These are phyloP conservation scores for Mormoops blainvillei DNA, from an alignment of 2,113 vertebrate species.

Conservation along the genomic window DNA sequence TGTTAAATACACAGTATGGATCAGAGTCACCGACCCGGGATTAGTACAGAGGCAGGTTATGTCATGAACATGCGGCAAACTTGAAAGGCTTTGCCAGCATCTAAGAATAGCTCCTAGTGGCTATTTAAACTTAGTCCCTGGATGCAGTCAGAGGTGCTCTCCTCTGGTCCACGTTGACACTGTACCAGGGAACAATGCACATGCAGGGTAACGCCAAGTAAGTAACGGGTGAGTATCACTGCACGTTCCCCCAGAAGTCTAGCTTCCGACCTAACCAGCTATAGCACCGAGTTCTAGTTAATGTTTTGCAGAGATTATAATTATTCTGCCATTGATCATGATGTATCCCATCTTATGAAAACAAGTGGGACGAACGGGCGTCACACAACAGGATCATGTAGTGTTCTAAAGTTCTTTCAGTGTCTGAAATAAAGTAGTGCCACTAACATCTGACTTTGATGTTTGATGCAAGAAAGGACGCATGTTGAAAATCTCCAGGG, in stretches of 20 bases:
- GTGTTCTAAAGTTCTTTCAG: background rate
- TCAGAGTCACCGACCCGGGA: background rate
- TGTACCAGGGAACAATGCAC: fast-evolving
- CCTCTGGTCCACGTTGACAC: background rate
- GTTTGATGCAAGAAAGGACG: background rate
- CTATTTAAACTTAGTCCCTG: background rate
- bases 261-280: background rate
- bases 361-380: background rate
- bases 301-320: background rate
- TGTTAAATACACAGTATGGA: background rate
- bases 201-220: background rate
- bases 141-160: background rate
- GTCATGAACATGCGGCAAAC: background rate
- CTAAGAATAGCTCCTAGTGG: background rate
- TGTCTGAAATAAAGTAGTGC: background rate
- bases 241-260: background rate
- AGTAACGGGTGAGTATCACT: background rate
- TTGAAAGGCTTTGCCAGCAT: background rate
- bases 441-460: background rate
- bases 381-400: background rate
- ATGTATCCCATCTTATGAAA: background rate
- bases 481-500: background rate
- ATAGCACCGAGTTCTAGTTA: background rate
- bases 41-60: background rate
- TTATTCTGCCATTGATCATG: background rate